phyloP scores from a whole-genome alignment of 2,888 invertebrate genomes.

The Sarcophaga carnaria region DNA sequence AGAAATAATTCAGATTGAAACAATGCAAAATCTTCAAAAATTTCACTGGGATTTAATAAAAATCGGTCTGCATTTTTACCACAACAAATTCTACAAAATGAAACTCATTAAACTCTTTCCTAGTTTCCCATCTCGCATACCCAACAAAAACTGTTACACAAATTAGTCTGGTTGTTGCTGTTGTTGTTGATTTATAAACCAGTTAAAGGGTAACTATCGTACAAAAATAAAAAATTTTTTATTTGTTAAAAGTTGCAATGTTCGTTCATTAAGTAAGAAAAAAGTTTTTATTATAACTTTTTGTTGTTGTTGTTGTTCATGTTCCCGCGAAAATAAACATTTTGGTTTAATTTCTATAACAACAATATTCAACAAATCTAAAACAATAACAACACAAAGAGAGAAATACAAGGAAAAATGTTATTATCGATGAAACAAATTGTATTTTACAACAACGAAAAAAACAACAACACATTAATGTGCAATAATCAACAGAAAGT shows the following conservation, averaged over 20 bases:
- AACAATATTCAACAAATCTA: constrained; percentile 54
- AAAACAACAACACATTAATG: constrained; percentile 66
- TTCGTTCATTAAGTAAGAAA: constrained; percentile 54
- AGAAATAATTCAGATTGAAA: too few relatives aligned
- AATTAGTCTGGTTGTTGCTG: too few relatives aligned
- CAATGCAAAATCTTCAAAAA: too few relatives aligned
- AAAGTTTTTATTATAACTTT: constrained; percentile 30
- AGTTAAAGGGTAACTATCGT: constrained; percentile 27
- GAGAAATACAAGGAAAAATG: constrained; percentile 30
- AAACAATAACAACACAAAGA: constrained; percentile 23
- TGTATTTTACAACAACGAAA: constrained; percentile 64
- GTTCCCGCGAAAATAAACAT: constrained; percentile 72
- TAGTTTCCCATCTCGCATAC: too few relatives aligned
- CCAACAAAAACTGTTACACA: too few relatives aligned
- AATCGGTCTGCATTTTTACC: too few relatives aligned
- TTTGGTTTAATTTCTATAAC: constrained; percentile 66
- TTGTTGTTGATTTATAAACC: neutral
- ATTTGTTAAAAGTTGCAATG: constrained; percentile 50
- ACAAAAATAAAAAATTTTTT: constrained; percentile 7
- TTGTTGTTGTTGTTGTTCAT: constrained; percentile 14
- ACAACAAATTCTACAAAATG: too few relatives aligned
- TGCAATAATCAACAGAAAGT: constrained; percentile 65
- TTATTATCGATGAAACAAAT: constrained; percentile 73
- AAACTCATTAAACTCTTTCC: constrained; percentile 45
- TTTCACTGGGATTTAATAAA: too few relatives aligned